These are phyloP conservation scores for Meloe dianella DNA, from an alignment of 2,888 invertebrate species.

Conservation along the genomic window DNA sequence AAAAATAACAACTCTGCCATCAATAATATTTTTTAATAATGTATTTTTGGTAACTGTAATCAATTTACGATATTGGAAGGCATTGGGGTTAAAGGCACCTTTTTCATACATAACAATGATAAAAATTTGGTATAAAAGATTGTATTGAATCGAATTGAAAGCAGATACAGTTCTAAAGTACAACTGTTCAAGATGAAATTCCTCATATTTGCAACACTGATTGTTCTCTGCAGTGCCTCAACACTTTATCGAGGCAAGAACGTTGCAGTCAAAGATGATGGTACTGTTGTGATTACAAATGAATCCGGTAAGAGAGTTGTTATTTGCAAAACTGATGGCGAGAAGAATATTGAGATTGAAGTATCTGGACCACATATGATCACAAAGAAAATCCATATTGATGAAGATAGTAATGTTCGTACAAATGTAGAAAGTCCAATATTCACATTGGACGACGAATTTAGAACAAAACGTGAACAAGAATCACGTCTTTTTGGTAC, in stretches of 20 bases:
- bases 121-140: background rate
- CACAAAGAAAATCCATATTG: background rate
- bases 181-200: background rate
- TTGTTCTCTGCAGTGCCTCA: background rate
- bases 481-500: background rate
- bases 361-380: background rate
- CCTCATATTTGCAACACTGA: background rate
- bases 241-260: background rate
- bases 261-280: background rate
- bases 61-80: background rate
- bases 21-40: background rate
- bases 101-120: background rate
- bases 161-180: background rate
- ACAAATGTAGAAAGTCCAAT: background rate
- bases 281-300: background rate
- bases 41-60: background rate
- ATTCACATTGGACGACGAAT: background rate
- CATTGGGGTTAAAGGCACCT: background rate
- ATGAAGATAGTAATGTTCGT: background rate
- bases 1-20: background rate
- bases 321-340: background rate
- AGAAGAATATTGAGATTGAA: slow-evolving; percentile 2
- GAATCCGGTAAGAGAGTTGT: background rate
- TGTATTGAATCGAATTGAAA: background rate
- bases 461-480: background rate